Percentiles rank a stretch among this genome's conserved stretches.
Evolutionary conservation across 2,888 invertebrate genomes (phyloP).

Genomic region (Cephus pulcher): DNA sequence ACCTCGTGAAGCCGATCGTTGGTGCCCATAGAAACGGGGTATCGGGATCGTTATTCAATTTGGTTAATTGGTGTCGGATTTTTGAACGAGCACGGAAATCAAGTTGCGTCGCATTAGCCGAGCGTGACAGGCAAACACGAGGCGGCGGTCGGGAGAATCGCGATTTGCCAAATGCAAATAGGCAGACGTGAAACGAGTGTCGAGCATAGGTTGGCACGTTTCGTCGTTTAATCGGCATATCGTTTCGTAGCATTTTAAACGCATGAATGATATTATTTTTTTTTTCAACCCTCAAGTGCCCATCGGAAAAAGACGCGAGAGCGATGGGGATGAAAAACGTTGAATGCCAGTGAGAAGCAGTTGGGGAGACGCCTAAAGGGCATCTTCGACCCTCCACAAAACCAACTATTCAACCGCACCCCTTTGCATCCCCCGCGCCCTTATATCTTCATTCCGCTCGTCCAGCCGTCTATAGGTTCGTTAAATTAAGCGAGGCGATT

Average conservation of each 20-base stretch:
- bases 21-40: conserved; percentile 21
- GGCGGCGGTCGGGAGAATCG: conserved; percentile 21
- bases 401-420: too few relatives aligned
- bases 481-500: conserved; percentile 23
- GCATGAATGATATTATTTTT: too few relatives aligned
- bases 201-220: too few relatives aligned
- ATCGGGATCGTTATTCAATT: conserved; percentile 29
- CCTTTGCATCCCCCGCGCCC: too few relatives aligned
- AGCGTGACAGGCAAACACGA: conserved; percentile 6
- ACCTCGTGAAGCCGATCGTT: conserved; percentile 20
- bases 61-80: conserved; percentile 31
- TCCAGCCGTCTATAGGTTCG: conserved; percentile 8
- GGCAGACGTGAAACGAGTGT: conserved; percentile 6
- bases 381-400: too few relatives aligned
- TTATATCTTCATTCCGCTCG: conserved; percentile 11
- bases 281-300: too few relatives aligned
- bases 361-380: too few relatives aligned
- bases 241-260: too few relatives aligned
- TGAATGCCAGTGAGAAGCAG: too few relatives aligned
- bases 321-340: too few relatives aligned
- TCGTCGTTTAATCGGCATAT: too few relatives aligned
- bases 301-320: too few relatives aligned
- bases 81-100: conserved; percentile 28
- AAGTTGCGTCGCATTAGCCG: conserved; percentile 10
- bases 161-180: conserved; percentile 23